Percentiles rank a stretch among this genome's conserved stretches.
Conservation (phyloP, 2,113 vertebrate genomes). For the Aegotheles bennettii region DNA sequence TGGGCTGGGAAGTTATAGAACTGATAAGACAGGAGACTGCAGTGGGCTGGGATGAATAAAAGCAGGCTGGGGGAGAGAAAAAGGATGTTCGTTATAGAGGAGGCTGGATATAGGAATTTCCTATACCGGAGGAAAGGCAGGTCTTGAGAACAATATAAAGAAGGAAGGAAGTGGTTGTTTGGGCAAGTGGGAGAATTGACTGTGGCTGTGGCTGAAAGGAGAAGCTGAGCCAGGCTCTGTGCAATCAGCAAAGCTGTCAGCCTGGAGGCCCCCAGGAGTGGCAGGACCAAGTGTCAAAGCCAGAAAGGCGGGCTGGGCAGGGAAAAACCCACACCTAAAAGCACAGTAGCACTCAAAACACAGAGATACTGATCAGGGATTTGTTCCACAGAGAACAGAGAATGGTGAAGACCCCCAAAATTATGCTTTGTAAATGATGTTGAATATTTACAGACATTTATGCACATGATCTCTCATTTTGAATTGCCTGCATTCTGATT, state of each 20-base stretch:
- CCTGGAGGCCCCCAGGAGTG: background rate
- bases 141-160: constrained; percentile 43
- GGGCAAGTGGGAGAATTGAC: background rate
- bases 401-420: background rate
- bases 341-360: background rate
- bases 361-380: background rate
- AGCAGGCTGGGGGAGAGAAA: background rate
- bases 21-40: background rate
- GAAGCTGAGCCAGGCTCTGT: background rate
- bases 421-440: background rate
- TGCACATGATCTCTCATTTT: background rate
- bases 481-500: background rate
- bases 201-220: background rate
- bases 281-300: background rate
- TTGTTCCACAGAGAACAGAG: background rate
- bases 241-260: background rate
- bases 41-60: background rate
- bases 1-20: background rate
- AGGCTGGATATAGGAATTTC: constrained; percentile 19
- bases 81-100: background rate
- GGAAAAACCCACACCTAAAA: background rate
- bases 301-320: background rate
- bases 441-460: background rate
- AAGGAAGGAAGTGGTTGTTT: constrained; percentile 47
- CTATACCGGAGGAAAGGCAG: constrained; percentile 36